Base-by-base conservation (phyloP, 2,113 vertebrate genomes). In the Myotis brandtii region DNA sequence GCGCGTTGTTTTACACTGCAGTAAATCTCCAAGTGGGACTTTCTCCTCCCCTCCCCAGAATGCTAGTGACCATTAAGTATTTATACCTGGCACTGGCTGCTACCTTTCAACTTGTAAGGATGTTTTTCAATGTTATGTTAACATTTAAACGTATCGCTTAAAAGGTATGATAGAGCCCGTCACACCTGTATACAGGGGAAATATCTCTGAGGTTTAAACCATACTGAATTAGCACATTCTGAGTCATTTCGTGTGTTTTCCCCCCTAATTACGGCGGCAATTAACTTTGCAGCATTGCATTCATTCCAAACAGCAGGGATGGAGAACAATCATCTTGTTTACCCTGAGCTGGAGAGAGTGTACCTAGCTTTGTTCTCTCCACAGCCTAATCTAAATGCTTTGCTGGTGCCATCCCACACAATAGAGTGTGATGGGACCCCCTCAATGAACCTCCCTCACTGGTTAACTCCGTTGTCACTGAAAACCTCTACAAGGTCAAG, bases 331-430 rank as follows among this genome's bases (percentile, higher is more conserved):
- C 93, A 93, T 64, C 84, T 62, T 98, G 95, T 98, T 98, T 98
- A 98, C 96, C 72, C 73, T 16, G 95, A 96, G 96, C 98, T 91
- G 95, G 97, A 97, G 96, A 96, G 92, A 86, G 96, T 92, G 97
- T 96, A 97, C 97, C 97, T 97, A 52, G 95, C 98, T 98, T 98
- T 98, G 97, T 98, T 98, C 93, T 93, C 93, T 97, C 94, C 80
- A 46, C 93, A 59, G 81, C 88, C 80, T 98, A 97, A 98, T 98
- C 98, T 96, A 79, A 34, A 46, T 21, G 95, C 70, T 3, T 76
- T 70, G 89, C 69, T 1, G 94, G 70, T 96, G 97, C 87, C 93
- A 56, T 90, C 97, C 80, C 20, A 90, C 93, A 98, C 98, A 98
- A 95, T 94, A 87, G 89, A 43, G 92, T 59, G 92, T 59, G 82